A percentile compares a stretch with the other conserved stretches of the same genome.
Conservation (phyloP, 2,888 invertebrate species). For the Drosophila conformis region DNA sequence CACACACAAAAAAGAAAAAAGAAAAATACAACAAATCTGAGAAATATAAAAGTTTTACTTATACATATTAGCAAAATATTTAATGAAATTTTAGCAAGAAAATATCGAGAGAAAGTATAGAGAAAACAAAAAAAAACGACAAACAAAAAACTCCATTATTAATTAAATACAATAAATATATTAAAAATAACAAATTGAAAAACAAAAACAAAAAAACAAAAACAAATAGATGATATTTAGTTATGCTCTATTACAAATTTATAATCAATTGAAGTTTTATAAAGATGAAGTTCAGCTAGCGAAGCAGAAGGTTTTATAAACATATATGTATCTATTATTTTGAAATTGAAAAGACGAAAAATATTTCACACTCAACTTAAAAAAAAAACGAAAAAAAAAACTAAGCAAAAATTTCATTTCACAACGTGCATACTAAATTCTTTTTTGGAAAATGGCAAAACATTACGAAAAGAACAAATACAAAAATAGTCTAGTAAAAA, state of each 20-base stretch:
- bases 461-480: constrained; percentile 3
- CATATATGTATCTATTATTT: constrained; percentile 58
- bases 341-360: constrained; percentile 22
- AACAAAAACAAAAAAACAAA: constrained; percentile 27
- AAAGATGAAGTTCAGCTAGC: constrained; percentile 52
- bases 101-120: constrained; percentile 48
- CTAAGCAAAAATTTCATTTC: constrained; percentile 44
- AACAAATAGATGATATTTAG: constrained; percentile 67
- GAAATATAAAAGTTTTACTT: constrained; percentile 70
- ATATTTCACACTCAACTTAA: constrained; percentile 39
- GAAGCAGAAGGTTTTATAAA: constrained; percentile 64
- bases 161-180: constrained; percentile 45
- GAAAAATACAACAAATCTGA: constrained; percentile 25
- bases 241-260: constrained; percentile 77
- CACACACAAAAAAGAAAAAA: constrained; percentile 5
- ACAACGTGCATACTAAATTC: constrained; percentile 25
- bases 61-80: constrained; percentile 80
- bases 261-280: constrained; percentile 72
- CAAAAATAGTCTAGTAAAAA: constrained; percentile 42
- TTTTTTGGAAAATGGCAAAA: constrained; percentile 18
- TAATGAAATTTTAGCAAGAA: constrained; percentile 76
- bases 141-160: constrained; percentile 39
- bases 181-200: constrained; percentile 32
- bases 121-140: constrained; percentile 16
- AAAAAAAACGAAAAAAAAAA: constrained; percentile 1